These are phyloP conservation scores for Eupithecia centaureata DNA, from an alignment of 2,888 invertebrate genomes.

Conservation along the genomic window DNA sequence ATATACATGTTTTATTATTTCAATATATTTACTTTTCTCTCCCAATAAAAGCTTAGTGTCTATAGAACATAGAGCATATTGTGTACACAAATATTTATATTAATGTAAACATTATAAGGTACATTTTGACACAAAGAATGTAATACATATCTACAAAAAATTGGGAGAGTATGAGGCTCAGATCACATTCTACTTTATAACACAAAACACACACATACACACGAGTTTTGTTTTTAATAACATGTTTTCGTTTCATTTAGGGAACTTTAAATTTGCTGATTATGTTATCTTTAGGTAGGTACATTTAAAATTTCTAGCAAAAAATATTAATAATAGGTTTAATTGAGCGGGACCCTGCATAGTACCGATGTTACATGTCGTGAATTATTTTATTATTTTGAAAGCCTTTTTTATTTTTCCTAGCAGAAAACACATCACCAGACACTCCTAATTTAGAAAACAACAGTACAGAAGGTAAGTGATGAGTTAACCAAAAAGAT, in stretches of 20 bases:
- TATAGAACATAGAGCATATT: too few species aligned
- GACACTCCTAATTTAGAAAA: not conserved
- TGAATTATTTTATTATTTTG: not conserved
- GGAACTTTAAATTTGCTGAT: too few species aligned
- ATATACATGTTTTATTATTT: too few species aligned
- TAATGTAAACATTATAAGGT: not conserved
- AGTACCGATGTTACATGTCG: not conserved
- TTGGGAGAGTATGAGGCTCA: not conserved
- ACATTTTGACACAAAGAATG: not conserved
- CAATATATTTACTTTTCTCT: too few species aligned
- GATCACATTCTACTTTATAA: not conserved
- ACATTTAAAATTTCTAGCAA: too few species aligned
- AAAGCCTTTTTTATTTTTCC: not conserved
- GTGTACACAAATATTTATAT: too few species aligned
- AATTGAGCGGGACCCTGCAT: not conserved
- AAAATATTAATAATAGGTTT: not conserved
- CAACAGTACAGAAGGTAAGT: constrained; percentile 21
- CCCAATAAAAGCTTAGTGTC: too few species aligned
- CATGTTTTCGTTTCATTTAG: too few species aligned
- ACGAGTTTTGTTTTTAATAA: constrained; percentile 1
- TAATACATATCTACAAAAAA: not conserved
- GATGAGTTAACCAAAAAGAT: not conserved
- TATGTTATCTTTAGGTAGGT: too few species aligned
- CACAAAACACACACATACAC: not conserved
- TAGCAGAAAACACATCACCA: constrained; percentile 14